These are phyloP conservation scores for Phenacoccus solenopsis DNA, from an alignment of 1,140 invertebrate species.

Conservation along the genomic window DNA sequence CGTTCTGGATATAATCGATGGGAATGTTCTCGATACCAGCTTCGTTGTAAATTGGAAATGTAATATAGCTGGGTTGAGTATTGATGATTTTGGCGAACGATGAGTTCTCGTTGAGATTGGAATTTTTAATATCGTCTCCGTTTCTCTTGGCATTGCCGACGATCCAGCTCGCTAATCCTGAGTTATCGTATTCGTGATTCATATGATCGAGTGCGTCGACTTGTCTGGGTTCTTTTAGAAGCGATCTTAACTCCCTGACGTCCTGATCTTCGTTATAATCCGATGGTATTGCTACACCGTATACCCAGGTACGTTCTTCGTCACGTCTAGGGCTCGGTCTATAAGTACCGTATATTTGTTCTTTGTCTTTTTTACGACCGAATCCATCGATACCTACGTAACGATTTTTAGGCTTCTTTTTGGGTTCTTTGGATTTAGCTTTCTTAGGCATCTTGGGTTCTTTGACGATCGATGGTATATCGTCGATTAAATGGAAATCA, in stretches of 20 bases:
- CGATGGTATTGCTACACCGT: not conserved
- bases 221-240: not conserved
- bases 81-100: not conserved
- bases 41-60: slow-evolving; percentile 1
- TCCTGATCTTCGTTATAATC: not conserved
- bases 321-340: not conserved
- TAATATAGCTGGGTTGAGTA: not conserved
- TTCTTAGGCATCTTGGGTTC: not conserved
- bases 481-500: not conserved
- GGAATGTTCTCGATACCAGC: not conserved
- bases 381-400: not conserved
- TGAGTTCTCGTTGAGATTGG: not conserved
- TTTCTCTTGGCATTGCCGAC: not conserved
- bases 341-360: not conserved
- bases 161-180: not conserved
- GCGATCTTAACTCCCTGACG: not conserved
- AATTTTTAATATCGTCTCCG: not conserved
- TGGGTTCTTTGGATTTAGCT: not conserved
- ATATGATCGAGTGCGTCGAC: too few relatives aligned
- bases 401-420: not conserved
- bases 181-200: not conserved
- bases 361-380: slow-evolving; percentile 4
- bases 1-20: not conserved
- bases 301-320: not conserved
- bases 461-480: not conserved